These are phyloP conservation scores for Pectinophora gossypiella DNA, from an alignment of 1,140 invertebrate genomes.

Conservation along the genomic window DNA sequence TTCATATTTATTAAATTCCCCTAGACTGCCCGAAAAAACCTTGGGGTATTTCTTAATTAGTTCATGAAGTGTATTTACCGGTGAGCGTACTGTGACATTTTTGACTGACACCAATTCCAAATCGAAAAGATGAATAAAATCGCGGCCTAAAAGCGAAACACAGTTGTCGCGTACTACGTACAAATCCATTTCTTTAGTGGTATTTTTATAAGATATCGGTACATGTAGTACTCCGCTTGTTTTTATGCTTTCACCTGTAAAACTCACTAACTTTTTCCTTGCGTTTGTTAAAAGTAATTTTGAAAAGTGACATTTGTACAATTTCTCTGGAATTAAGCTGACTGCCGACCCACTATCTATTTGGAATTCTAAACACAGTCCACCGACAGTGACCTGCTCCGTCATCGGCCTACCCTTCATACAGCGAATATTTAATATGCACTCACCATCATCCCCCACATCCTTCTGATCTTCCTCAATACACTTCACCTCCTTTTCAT, in stretches of 20 bases:
- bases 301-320: constrained; percentile 4
- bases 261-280: constrained; percentile 1
- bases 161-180: constrained; percentile 3
- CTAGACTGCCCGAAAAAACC: constrained; percentile 1
- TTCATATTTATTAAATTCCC: constrained; percentile 6
- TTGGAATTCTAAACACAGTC: constrained; percentile 2
- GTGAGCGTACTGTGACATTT: neutral
- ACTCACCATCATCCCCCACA: constrained; percentile 3
- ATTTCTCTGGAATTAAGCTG: constrained; percentile 7
- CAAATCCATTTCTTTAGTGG: neutral
- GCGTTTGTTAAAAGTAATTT: neutral
- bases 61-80: constrained; percentile 6
- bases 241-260: neutral
- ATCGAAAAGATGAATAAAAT: constrained; percentile 8
- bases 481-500: constrained; percentile 6
- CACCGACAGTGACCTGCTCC: neutral
- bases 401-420: constrained; percentile 3
- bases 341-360: constrained; percentile 8
- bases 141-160: constrained; percentile 1
- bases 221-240: neutral
- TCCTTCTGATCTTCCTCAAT: constrained; percentile 1
- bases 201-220: neutral
- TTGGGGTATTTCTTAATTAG: neutral
- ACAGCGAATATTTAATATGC: constrained; percentile 8
- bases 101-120: neutral